These are phyloP conservation scores for Anaspis maculata DNA, from an alignment of 2,888 invertebrate genomes.

Conservation along the genomic window DNA sequence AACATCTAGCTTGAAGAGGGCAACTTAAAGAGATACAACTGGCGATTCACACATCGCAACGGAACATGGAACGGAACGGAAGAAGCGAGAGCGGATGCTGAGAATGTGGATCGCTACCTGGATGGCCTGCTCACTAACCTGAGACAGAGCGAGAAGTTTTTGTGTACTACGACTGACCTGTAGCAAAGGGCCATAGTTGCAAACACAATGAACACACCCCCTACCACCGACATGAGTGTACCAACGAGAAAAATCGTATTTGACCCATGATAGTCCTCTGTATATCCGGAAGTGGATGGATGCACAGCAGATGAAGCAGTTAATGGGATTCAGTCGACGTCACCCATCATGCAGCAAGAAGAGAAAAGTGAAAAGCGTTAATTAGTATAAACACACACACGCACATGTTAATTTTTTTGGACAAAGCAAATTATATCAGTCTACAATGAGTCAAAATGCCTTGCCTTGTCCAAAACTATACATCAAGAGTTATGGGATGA, in stretches of 20 bases:
- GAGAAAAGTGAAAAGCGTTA: slow-evolving; percentile 49
- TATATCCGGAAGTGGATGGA: slow-evolving; percentile 41
- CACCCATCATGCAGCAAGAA: slow-evolving; percentile 52
- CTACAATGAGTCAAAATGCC: too few relatives aligned
- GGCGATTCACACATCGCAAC: too few relatives aligned
- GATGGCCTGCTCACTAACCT: slow-evolving; percentile 89
- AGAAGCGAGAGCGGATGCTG: slow-evolving; percentile 39
- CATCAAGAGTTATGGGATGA: too few relatives aligned
- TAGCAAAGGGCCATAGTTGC: slow-evolving; percentile 98
- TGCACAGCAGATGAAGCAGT: slow-evolving; percentile 38
- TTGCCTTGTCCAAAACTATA: too few relatives aligned
- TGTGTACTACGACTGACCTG: slow-evolving; percentile 99
- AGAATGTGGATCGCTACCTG: slow-evolving; percentile 52
- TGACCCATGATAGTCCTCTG: slow-evolving; percentile 95
- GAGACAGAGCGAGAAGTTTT: slow-evolving; percentile 97
- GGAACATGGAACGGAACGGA: slow-evolving; percentile 25
- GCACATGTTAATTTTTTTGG: neutral
- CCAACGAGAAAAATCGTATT: slow-evolving; percentile 96
- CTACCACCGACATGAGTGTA: slow-evolving; percentile 97
- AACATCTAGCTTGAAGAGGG: slow-evolving; percentile 34
- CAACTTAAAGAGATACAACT: too few relatives aligned
- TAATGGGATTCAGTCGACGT: slow-evolving; percentile 25
- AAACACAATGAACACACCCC: slow-evolving; percentile 98
- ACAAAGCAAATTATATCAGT: neutral
- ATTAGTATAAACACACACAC: slow-evolving; percentile 35